Evolutionary conservation across 2,888 invertebrate genomes (phyloP).

Genomic region (Phymatocera aterrima): DNA sequence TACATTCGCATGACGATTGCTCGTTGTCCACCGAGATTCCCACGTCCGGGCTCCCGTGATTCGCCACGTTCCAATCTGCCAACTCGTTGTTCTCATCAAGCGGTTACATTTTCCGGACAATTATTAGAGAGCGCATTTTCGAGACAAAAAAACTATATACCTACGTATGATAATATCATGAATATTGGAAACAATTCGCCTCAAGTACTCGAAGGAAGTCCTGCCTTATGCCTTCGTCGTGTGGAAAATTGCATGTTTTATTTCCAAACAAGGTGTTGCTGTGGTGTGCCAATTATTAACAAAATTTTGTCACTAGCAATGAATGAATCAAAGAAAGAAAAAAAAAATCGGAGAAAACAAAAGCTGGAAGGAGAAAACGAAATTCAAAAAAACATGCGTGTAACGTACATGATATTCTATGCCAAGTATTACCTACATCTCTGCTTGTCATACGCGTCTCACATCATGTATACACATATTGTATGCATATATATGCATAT

Average conservation of each 20-base stretch:
- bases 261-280: conserved; percentile 69
- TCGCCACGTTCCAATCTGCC: too few relatives aligned
- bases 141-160: background rate
- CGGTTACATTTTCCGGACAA: too few relatives aligned
- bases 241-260: conserved; percentile 62
- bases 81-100: too few relatives aligned
- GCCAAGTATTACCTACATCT: too few relatives aligned
- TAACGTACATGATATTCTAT: background rate
- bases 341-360: too few relatives aligned
- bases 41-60: too few relatives aligned
- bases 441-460: background rate
- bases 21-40: too few relatives aligned
- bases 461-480: background rate
- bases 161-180: background rate
- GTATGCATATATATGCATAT: background rate
- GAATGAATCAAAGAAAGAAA: conserved; percentile 32
- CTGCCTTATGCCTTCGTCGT: conserved; percentile 18
- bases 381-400: conserved; percentile 46
- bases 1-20: too few relatives aligned
- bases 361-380: too few relatives aligned
- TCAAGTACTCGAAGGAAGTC: background rate
- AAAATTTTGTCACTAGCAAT: conserved; percentile 49
- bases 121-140: too few relatives aligned
- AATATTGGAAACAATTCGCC: background rate
- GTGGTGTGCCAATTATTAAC: conserved; percentile 72